phyloP scores from a whole-genome alignment of 1,140 invertebrate species.

The Pseudoatta argentina region DNA sequence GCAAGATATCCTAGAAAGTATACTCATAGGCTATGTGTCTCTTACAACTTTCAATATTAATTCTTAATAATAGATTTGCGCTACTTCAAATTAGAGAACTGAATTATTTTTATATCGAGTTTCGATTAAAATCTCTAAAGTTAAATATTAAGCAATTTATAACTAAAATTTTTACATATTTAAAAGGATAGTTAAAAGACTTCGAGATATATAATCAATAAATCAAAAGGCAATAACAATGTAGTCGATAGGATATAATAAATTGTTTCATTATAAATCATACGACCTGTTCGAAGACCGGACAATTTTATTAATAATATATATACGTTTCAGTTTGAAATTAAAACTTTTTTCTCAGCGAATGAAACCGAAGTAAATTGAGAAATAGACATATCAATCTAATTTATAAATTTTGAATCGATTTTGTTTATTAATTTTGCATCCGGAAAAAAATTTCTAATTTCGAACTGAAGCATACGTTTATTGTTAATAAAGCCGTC shows the following conservation, averaged over 20 bases:
- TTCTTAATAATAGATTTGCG: neutral
- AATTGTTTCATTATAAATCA: neutral
- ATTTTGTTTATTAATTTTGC: neutral
- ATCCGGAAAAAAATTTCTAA: neutral
- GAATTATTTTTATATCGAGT: neutral
- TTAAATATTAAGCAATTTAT: neutral
- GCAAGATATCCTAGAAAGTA: neutral
- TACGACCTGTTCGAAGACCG: neutral
- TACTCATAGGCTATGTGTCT: neutral
- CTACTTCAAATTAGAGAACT: neutral
- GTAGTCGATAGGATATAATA: neutral
- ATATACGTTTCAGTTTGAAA: neutral
- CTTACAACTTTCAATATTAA: neutral
- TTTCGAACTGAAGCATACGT: neutral
- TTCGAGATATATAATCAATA: neutral
- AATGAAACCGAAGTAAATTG: neutral
- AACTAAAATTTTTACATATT: neutral
- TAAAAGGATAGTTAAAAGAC: neutral
- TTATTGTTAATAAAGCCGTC: slow-evolving; percentile 7
- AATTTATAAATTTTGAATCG: neutral
- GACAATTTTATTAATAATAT: neutral
- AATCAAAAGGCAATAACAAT: neutral
- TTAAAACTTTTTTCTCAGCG: neutral
- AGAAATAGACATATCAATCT: neutral
- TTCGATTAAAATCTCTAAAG: neutral